Conservation (phyloP, 2,888 invertebrate species). For the Agriopis leucophaearia region DNA sequence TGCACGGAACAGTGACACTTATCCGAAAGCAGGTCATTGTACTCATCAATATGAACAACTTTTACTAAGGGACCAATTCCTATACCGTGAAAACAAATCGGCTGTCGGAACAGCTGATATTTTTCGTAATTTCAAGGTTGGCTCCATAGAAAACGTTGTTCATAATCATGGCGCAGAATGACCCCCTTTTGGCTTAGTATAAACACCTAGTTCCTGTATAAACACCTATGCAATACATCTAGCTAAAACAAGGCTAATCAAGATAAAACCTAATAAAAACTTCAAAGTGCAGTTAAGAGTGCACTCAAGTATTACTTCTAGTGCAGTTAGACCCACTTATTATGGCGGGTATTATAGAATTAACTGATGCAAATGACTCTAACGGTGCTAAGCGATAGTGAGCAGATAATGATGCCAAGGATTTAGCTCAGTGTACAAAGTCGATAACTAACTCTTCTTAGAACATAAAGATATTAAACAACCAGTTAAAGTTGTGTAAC, state of each 20-base stretch:
- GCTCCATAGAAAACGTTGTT: too few relatives aligned
- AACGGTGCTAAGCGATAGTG: slow-evolving; percentile 55
- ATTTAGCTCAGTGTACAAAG: slow-evolving; percentile 21
- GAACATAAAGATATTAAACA: not conserved
- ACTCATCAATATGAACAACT: too few relatives aligned
- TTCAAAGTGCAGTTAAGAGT: not conserved
- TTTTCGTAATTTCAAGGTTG: too few relatives aligned
- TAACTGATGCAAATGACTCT: slow-evolving; percentile 56
- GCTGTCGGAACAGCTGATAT: too few relatives aligned
- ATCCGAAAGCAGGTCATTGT: too few relatives aligned
- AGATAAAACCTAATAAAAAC: slow-evolving; percentile 9
- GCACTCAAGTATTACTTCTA: slow-evolving; percentile 17
- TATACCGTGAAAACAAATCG: too few relatives aligned
- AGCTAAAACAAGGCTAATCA: not conserved
- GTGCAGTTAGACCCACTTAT: slow-evolving; percentile 30
- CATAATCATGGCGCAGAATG: too few relatives aligned
- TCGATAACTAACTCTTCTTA: slow-evolving; percentile 6
- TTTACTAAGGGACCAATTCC: not conserved
- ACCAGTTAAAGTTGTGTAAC: not conserved
- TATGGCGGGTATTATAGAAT: slow-evolving; percentile 27
- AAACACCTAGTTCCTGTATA: too few relatives aligned
- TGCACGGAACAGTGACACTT: too few relatives aligned
- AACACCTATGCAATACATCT: not conserved
- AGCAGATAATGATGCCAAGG: slow-evolving; percentile 67
- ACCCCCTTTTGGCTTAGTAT: too few relatives aligned